Evolutionary conservation across 2,888 invertebrate genomes (phyloP), one percentile per base, ranked within the genome.

Genomic region (Xanthia icteritia): DNA sequence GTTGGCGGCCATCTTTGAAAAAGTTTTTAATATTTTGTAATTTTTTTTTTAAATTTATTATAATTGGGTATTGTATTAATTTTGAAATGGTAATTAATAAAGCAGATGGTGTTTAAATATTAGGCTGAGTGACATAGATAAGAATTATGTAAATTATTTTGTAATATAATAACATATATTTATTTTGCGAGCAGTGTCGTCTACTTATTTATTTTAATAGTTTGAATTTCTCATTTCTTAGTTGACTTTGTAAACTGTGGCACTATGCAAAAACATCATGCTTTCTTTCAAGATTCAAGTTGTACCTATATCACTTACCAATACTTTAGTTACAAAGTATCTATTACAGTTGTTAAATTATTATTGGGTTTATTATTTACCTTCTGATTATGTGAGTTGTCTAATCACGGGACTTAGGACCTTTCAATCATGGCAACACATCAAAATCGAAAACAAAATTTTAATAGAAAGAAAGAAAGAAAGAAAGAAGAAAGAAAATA

Each of bases 1-100:
- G 88, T 13, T 85, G 74, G 15, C 61, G 4, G 42, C 39, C 63
- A 68, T 67, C 5, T 51, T 63, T 31, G 15, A 70, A 61, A 72
- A 63, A 60, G 0, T 36, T 51, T 36, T 39, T 36, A 54, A 54
- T 51, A 58, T 54, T 58, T 0, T 23, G 0, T 13, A 48, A 15
- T 20, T 66, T 45, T n/a, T n/a, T n/a, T n/a, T n/a, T n/a, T n/a
- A n/a, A 31, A 54, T 65, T 42, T 48, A 73, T 67, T 61, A 56
- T 39, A 42, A 63, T 66, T 17, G 11, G 11, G 36, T 51, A 79
- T 17, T 31, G 20, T 6, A 5, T 31, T 76, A 13, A 45, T 66
- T 82, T 64, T 36, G 15, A n/a, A 36, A 68, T 65, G 17, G 15
- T 75, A 64, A 81, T 79, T 2, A 45, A 64, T 27, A 11, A 39